Conservation (phyloP, 2,888 invertebrate genomes). For the Dorcus parallelipipedus region DNA sequence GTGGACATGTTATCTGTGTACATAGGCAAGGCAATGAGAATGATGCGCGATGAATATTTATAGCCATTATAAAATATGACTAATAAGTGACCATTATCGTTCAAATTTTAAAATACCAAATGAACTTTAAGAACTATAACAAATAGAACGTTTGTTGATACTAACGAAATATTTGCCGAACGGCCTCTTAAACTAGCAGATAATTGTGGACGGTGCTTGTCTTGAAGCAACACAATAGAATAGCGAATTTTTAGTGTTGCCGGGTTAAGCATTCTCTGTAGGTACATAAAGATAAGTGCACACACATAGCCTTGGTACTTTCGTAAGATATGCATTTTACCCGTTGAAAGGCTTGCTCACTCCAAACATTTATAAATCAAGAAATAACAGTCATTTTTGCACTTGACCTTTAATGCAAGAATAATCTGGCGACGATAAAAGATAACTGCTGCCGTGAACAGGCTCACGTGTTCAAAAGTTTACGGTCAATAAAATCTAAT, state of each 20-base stretch:
- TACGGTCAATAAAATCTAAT: too few relatives aligned
- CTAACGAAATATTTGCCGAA: too few relatives aligned
- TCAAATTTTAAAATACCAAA: too few relatives aligned
- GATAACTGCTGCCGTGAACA: too few relatives aligned
- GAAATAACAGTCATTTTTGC: conserved; percentile 5
- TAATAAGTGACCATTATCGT: too few relatives aligned
- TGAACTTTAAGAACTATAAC: too few relatives aligned
- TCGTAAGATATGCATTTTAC: conserved; percentile 10
- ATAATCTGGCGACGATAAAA: not conserved
- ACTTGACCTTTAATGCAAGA: not conserved
- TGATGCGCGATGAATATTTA: conserved; percentile 13
- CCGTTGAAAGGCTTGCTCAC: conserved; percentile 9
- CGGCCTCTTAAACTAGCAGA: not conserved
- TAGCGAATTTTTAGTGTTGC: conserved; percentile 4
- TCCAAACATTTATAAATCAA: conserved; percentile 10
- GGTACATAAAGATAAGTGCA: not conserved
- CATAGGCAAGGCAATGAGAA: conserved; percentile 3
- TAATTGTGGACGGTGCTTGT: not conserved
- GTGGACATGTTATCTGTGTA: conserved; percentile 13
- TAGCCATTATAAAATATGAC: not conserved
- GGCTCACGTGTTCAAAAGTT: too few relatives aligned
- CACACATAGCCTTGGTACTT: conserved; percentile 9
- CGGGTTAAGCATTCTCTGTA: conserved; percentile 3
- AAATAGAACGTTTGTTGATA: too few relatives aligned
- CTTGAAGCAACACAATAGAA: conserved; percentile 1